phyloP scores from a whole-genome alignment of 2,797 vertebrate species.

The Tokudaia tokunoshimensis region DNA sequence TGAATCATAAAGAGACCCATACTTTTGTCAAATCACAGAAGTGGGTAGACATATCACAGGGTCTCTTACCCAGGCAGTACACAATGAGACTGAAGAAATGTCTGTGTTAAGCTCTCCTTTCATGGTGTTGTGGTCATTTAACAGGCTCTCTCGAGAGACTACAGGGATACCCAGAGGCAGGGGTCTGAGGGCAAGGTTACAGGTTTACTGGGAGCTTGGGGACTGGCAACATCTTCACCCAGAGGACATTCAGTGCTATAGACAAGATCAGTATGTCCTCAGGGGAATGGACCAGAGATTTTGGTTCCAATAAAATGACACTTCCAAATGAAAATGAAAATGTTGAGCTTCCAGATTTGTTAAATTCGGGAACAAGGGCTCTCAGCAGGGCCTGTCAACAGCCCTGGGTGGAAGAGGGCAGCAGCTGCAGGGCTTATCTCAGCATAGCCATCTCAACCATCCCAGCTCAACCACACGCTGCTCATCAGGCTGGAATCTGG shows the following conservation, averaged over 20 bases:
- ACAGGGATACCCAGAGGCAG: neutral
- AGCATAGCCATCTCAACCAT: neutral
- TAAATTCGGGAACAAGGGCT: slow-evolving; percentile 47
- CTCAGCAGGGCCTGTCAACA: slow-evolving; percentile 60
- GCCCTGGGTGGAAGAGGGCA: slow-evolving; percentile 35
- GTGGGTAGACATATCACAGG: accelerated
- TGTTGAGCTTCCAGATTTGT: slow-evolving; percentile 30
- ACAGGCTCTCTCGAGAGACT: slow-evolving; percentile 59
- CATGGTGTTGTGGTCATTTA: neutral
- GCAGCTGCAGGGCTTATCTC: neutral
- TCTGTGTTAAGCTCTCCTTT: slow-evolving; percentile 9
- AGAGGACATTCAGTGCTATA: neutral
- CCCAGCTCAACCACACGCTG: too few species aligned
- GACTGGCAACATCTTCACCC: neutral
- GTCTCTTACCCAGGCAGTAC: neutral
- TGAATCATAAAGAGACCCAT: neutral
- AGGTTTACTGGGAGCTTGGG: neutral
- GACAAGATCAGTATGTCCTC: slow-evolving; percentile 8
- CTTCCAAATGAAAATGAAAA: slow-evolving; percentile 65
- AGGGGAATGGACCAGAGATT: neutral
- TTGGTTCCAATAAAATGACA: slow-evolving; percentile 44
- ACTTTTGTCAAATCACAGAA: neutral
- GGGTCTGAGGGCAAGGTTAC: neutral
- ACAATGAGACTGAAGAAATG: neutral
- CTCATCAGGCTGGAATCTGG: slow-evolving; percentile 17